Evolutionary conservation across 2,797 vertebrate genomes (phyloP), one percentile per base, ranked within the genome.

Genomic region (Pangasius mekongensis): DNA sequence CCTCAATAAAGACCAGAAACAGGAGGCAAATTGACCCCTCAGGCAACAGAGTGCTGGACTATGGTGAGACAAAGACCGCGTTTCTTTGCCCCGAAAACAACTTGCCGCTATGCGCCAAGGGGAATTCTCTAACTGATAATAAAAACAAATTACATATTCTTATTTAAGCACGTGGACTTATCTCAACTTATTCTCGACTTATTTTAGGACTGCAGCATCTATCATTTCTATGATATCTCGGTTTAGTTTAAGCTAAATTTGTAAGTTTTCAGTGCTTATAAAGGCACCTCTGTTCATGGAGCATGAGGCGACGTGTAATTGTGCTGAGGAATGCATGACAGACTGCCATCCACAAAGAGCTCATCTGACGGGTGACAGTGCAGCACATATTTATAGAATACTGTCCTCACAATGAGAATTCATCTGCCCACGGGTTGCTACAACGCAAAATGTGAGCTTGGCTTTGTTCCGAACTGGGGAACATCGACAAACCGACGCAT

Each of bases 291-390:
- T 94, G 93, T 95, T 91, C 84, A 14, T 66, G 36, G 16, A 87
- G 71, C 88, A 90, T 87, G 90, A 91, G 90, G 90, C 91, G 89
- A 94, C 85, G 90, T 90, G 87, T 91, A 92, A 92, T 92, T 84
- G 91, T 91, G 85, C 67, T 13, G 66, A 94, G 93, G 94, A 95
- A 95, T 95, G 88, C 92, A 91, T 95, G 93, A 94, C 86, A 84
- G 86, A 76, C 90, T 87, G 88, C 58, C 88, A 47, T 89, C 90
- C 90, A 94, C 94, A 95, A 94, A 94, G 93, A 89, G 88, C 90
- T 91, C 91, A 91, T 91, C 90, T 92, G 84, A 88, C 77, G 60
- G 84, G 66, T 88, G 88, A 89, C 89, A 93, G 91, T 91, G 92
- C 91, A 89, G 67, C 49, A 83, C 91, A 78, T 94, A 94, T 92